Conservation (phyloP, 2,888 invertebrate species). For the Eretmocerus hayati region DNA sequence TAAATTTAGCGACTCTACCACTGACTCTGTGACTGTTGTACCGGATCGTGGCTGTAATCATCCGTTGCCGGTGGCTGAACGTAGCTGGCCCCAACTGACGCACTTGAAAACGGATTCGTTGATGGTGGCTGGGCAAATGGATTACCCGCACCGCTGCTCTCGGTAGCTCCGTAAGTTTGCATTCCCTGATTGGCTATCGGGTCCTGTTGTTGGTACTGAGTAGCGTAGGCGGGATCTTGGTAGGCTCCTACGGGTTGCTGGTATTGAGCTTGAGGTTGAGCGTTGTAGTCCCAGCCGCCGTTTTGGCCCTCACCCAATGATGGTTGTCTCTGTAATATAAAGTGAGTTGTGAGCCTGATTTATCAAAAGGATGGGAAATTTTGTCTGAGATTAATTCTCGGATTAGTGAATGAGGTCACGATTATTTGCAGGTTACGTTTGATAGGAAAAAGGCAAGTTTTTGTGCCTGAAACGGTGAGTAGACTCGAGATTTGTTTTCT, state of each 20-base stretch:
- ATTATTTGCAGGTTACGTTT: too few relatives aligned
- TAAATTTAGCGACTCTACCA: slow-evolving; percentile 5
- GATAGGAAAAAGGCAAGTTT: too few relatives aligned
- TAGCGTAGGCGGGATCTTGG: slow-evolving; percentile 13
- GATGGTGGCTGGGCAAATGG: slow-evolving; percentile 35
- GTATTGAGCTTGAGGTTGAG: slow-evolving; percentile 21
- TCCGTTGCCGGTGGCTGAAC: slow-evolving; percentile 49
- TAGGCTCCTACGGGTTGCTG: slow-evolving; percentile 17
- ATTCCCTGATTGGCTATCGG: slow-evolving; percentile 30
- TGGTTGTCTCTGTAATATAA: slow-evolving; percentile 36
- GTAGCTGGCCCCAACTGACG: slow-evolving; percentile 35
- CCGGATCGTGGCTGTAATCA: slow-evolving; percentile 50
- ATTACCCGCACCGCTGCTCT: slow-evolving; percentile 31
- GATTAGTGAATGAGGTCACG: too few relatives aligned
- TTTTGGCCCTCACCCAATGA: slow-evolving; percentile 31
- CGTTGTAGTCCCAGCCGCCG: slow-evolving; percentile 32
- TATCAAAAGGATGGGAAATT: too few relatives aligned
- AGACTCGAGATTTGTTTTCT: too few relatives aligned
- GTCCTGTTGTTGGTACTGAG: slow-evolving; percentile 26
- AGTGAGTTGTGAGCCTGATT: too few relatives aligned
- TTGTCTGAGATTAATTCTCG: too few relatives aligned
- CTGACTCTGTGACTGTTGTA: slow-evolving; percentile 48
- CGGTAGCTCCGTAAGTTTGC: slow-evolving; percentile 42
- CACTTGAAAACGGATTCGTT: slow-evolving; percentile 42
- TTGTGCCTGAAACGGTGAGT: too few relatives aligned